Base-by-base conservation (phyloP, 92 coral and sea anemone species). In the Zoanthus sociatus region DNA sequence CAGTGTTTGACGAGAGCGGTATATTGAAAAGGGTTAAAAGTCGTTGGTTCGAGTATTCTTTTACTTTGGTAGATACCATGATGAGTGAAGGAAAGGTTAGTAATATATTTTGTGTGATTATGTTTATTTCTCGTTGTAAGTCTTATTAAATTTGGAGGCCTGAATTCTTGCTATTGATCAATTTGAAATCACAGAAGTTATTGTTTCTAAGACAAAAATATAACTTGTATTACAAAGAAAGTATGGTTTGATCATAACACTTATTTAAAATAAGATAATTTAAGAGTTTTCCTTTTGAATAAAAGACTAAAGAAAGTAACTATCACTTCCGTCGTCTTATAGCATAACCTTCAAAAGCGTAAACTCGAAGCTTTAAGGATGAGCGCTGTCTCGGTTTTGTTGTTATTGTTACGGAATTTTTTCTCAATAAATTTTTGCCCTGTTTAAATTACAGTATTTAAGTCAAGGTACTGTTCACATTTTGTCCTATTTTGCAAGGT, bases 71-170 rank as follows among this genome's bases (percentile, higher is more conserved):
- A n/a, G 60, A 21, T 31, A 53, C 73, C 74, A 18, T 64, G 64
- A 81, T 81, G 85, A 81, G 85, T 81, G 75, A 66, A 81, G 16
- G 3, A 46, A 81, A 81, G 85, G 85, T 81, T n/a, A 81, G 85
- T 47, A 17, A 69, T 79, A 11, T 63, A 45, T 66, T 64, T 54
- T 20, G 46, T 37, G 54, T 26, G 18, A 8, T 44, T 46, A 42
- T 37, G 4, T 46, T 31, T 60, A 10, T 3, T 16, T 37, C 66
- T 33, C 13, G 17, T 17, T n/a, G 6, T 17, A 12, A 7, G 8
- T 3, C 30, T 2, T 16, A 17, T 7, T 63, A 20, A 7, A 6
- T 15, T 45, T 73, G 85, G 26, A 58, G 61, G 4, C 4, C 30
- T 26, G 31, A 30, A n/a, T 69, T 69, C 17, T 30, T 32, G 42